Percentiles rank a stretch among this genome's conserved stretches.
phyloP scores from a whole-genome alignment of 2,113 vertebrate genomes.

The Todiramphus saurophagus region DNA sequence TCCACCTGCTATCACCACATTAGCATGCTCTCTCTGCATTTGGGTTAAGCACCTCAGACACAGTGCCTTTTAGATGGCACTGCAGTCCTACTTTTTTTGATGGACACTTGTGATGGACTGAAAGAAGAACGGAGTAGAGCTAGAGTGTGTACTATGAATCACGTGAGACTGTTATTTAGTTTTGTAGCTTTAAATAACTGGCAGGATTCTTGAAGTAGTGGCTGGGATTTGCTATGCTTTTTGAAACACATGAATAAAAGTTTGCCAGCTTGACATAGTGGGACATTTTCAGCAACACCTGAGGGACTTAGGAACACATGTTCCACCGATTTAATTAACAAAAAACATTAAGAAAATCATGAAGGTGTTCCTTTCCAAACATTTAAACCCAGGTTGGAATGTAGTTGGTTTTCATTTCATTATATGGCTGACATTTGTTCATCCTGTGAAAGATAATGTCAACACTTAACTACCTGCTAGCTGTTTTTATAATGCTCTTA shows the following conservation, averaged over 20 bases:
- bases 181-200: background rate
- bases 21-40: accelerated
- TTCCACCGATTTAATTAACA: slow-evolving; percentile 9
- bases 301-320: background rate
- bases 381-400: slow-evolving; percentile 20
- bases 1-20: background rate
- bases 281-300: background rate
- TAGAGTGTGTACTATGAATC: background rate
- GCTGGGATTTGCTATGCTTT: background rate
- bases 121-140: background rate
- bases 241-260: background rate
- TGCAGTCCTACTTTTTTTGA: background rate
- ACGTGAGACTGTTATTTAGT: background rate
- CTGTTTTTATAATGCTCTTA: background rate
- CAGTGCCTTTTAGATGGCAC: background rate
- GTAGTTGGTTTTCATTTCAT: background rate
- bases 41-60: background rate
- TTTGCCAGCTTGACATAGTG: background rate
- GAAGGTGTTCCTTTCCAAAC: slow-evolving; percentile 18
- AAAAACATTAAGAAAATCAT: slow-evolving; percentile 19
- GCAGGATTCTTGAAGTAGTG: background rate
- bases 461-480: background rate
- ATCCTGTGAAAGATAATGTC: slow-evolving; percentile 10
- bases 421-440: slow-evolving; percentile 18
- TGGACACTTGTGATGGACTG: background rate